Evolutionary conservation across 2,888 invertebrate species (phyloP), one percentile per base, ranked within the genome.

Genomic region (Aphrophora alni): DNA sequence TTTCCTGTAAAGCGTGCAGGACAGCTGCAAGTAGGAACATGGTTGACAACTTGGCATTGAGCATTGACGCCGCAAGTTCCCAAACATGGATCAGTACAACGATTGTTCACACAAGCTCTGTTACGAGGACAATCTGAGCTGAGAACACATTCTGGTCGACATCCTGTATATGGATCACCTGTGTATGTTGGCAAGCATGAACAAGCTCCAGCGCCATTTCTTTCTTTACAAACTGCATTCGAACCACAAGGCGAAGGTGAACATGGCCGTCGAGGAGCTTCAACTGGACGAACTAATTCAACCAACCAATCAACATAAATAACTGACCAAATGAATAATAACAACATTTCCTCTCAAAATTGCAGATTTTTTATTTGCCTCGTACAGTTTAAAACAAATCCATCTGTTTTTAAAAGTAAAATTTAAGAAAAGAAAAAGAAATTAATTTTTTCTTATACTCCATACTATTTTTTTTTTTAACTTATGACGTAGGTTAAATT

Each of bases 1-100:
- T 94, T 93, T 24, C 94, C 94, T 24, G 91, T 92, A 84, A 90
- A 91, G 71, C 90, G 90, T 25, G 88, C 85, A 27, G 89, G 90
- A 87, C 95, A 95, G 77, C 92, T 91, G 87, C 96, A 96, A 85
- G 95, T 92, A 1, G 95, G 95, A 87, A 93, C 94, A 86, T 95
- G 95, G 87, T 95, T 94, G 81, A 93, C 91, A 1, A 94, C 94
- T 87, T 92, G 91, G 86, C 96, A 96, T 59, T 91, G 89, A 4
- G 93, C 90, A 85, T 93, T 92, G 2, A 84, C 84, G 17, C 88
- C 88, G 84, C 88, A 89, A 33, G 87, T 85, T 44, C 87, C 87
- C 4, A 84, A 83, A 81, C 88, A 88, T 8, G 88, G 88, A 78
- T 87, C 86, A 33, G 83, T 83, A 81, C 95, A 95, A 87, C 92